A percentile compares a stretch with the other conserved stretches of the same genome.
These are phyloP conservation scores for Rambutsinella grinnellia DNA, from an alignment of 2,888 invertebrate genomes.

Conservation along the genomic window DNA sequence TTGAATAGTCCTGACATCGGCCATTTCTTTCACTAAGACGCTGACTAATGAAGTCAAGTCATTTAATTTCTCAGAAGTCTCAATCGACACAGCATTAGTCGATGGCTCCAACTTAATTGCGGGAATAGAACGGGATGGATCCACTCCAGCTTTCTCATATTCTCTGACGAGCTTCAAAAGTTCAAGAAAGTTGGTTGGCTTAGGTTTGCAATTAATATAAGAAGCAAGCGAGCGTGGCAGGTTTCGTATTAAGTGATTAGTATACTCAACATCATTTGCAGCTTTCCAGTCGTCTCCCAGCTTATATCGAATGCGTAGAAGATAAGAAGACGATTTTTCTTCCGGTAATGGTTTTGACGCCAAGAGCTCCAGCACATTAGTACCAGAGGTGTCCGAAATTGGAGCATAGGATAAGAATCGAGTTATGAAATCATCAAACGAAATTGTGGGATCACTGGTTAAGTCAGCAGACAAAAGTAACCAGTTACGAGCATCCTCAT, in stretches of 20 bases:
- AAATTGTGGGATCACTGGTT: background rate
- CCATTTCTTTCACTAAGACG: constrained; percentile 4
- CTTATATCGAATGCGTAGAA: background rate
- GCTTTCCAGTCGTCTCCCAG: constrained; percentile 14
- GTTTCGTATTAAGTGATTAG: background rate
- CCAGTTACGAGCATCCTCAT: constrained; percentile 4
- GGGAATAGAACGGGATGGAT: background rate
- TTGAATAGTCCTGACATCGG: constrained; percentile 3
- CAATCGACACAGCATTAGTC: background rate
- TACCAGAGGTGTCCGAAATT: background rate
- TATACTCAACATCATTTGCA: background rate
- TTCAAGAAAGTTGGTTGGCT: background rate
- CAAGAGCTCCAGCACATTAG: background rate
- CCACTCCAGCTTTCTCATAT: constrained; percentile 4
- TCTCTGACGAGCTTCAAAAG: constrained; percentile 3
- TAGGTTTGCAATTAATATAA: background rate
- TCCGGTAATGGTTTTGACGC: background rate
- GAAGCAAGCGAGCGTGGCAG: background rate
- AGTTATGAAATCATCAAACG: background rate
- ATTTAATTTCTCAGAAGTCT: background rate
- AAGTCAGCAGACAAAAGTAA: background rate
- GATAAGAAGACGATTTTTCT: constrained; percentile 1
- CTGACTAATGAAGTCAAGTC: background rate
- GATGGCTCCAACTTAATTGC: background rate
- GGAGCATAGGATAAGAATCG: constrained; percentile 1